Conservation (phyloP, 2,113 vertebrate species). For the Macquaria ambigua region DNA sequence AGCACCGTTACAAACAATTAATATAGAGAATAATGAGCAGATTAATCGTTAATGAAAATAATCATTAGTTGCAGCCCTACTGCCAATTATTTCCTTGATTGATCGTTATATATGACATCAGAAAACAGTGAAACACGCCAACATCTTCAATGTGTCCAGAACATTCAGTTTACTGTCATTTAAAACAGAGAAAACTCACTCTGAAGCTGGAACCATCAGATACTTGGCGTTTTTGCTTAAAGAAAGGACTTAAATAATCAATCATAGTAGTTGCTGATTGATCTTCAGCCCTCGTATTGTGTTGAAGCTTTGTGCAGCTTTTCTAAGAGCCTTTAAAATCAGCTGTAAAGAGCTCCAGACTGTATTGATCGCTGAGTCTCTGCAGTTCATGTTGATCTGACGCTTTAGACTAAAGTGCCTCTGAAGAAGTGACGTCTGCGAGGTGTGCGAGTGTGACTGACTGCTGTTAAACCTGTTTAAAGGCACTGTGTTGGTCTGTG, state of each 20-base stretch:
- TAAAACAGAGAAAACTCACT: no score
- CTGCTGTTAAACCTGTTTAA: background rate
- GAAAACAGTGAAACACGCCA: no score
- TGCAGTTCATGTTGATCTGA: slow-evolving; percentile 11
- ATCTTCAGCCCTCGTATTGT: background rate
- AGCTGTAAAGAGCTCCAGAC: background rate
- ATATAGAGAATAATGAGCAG: no score
- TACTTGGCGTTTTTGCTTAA: background rate
- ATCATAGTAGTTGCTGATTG: background rate
- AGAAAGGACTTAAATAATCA: background rate
- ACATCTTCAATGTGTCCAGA: no score
- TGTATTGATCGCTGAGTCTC: background rate
- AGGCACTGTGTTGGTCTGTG: slow-evolving; percentile 28
- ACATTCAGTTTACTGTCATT: background rate
- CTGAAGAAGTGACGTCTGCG: background rate
- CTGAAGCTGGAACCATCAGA: background rate
- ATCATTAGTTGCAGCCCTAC: no score
- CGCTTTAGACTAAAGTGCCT: slow-evolving; percentile 62
- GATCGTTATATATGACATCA: no score
- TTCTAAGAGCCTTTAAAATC: background rate
- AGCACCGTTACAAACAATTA: no score
- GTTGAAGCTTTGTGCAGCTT: background rate
- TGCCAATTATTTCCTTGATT: no score
- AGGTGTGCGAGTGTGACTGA: background rate
- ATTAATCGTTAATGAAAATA: no score